phyloP scores from a whole-genome alignment of 2,797 vertebrate genomes.

The Eurystomus glaucurus region DNA sequence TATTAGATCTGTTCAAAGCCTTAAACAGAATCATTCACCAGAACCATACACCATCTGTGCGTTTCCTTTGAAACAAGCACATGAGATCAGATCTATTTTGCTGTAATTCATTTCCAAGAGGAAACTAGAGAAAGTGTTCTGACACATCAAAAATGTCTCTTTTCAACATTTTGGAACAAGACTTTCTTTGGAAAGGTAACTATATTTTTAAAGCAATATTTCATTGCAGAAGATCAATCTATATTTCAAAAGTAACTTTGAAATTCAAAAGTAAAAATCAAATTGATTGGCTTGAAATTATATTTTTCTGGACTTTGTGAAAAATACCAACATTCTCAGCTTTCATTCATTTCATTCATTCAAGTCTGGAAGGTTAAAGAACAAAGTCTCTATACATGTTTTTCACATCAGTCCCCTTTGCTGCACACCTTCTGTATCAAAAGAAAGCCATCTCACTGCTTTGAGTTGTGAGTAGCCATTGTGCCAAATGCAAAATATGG shows the following conservation, averaged over 20 bases:
- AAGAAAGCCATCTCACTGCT: neutral
- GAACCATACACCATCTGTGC: neutral
- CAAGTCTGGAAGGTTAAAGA: neutral
- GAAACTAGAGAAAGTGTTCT: neutral
- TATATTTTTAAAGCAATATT: neutral
- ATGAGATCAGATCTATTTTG: neutral
- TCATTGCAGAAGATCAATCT: neutral
- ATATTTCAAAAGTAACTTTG: neutral
- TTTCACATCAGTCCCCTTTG: neutral
- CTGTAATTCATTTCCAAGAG: neutral
- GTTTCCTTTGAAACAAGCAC: constrained; percentile 11
- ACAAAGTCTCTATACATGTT: neutral
- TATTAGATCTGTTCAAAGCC: neutral
- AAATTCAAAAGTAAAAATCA: neutral
- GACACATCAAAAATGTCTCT: neutral
- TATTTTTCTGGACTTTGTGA: neutral
- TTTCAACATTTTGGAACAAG: neutral
- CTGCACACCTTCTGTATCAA: neutral
- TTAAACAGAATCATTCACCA: neutral
- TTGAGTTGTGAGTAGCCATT: neutral
- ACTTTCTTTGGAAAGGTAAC: neutral
- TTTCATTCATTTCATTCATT: constrained; percentile 31
- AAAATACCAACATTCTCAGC: neutral
- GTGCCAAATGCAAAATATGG: neutral
- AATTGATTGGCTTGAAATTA: neutral